Conservation (phyloP, 2,888 invertebrate species). For the Sarcophaga caerulescens region DNA sequence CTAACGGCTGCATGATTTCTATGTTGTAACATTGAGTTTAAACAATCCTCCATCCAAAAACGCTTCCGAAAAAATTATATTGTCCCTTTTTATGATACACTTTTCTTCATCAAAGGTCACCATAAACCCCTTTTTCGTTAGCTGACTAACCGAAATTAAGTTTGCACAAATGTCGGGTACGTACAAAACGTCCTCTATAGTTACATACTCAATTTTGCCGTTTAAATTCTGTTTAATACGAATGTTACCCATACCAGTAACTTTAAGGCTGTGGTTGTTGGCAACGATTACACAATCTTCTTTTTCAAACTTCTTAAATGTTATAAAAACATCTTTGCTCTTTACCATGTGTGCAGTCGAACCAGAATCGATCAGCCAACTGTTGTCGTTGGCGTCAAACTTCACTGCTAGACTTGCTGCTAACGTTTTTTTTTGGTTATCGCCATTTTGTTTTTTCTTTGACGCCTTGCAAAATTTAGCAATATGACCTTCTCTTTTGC, state of each 20-base stretch:
- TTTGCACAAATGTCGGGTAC: slow-evolving; percentile 44
- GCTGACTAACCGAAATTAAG: slow-evolving; percentile 35
- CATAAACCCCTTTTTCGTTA: slow-evolving; percentile 20
- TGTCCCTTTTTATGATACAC: not conserved
- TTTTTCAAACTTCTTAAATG: slow-evolving; percentile 2
- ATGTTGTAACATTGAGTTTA: not conserved
- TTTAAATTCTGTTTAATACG: slow-evolving; percentile 11
- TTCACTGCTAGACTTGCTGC: slow-evolving; percentile 20
- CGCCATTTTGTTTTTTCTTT: slow-evolving; percentile 18
- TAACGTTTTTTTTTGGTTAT: slow-evolving; percentile 3
- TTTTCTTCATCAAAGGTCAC: slow-evolving; percentile 6
- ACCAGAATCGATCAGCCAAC: slow-evolving; percentile 19
- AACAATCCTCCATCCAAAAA: not conserved
- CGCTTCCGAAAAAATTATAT: too few species aligned
- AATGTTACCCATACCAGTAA: slow-evolving; percentile 19
- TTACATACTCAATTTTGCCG: slow-evolving; percentile 28
- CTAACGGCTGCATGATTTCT: not conserved
- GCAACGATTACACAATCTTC: slow-evolving; percentile 18
- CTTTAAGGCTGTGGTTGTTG: slow-evolving; percentile 2
- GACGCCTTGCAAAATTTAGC: slow-evolving; percentile 16
- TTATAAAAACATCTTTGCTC: slow-evolving; percentile 6
- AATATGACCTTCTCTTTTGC: slow-evolving; percentile 16
- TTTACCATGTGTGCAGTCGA: slow-evolving; percentile 34
- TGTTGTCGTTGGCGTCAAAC: slow-evolving; percentile 10
- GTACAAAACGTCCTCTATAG: slow-evolving; percentile 14